A percentile compares a stretch with the other conserved stretches of the same genome.
These are phyloP conservation scores for Nycticorax nycticorax DNA, from an alignment of 2,113 vertebrate species.

Conservation along the genomic window DNA sequence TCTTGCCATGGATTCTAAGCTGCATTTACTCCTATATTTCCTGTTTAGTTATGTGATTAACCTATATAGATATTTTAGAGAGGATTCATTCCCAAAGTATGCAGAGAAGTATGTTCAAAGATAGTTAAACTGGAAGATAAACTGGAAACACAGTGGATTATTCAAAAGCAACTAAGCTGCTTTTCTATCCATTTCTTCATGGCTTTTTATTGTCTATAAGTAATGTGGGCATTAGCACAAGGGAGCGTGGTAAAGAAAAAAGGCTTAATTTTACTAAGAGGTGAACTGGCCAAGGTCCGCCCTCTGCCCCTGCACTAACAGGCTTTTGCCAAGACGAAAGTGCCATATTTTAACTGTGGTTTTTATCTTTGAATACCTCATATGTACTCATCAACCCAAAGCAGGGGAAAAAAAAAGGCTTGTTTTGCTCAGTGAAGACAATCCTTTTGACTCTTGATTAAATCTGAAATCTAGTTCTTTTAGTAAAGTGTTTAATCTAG, in stretches of 20 bases:
- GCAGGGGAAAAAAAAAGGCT: neutral
- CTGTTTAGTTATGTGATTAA: neutral
- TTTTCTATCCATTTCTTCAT: neutral
- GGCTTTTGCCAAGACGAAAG: neutral
- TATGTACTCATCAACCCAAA: neutral
- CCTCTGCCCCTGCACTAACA: neutral
- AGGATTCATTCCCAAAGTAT: neutral
- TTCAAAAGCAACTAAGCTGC: neutral
- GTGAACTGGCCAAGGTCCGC: neutral
- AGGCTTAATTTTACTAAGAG: neutral
- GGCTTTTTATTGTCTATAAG: neutral
- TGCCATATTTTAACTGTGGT: neutral
- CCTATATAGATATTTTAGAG: neutral
- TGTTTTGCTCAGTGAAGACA: neutral
- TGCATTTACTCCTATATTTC: neutral
- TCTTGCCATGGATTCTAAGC: neutral
- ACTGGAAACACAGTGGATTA: neutral
- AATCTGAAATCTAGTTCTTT: neutral
- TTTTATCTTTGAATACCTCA: neutral
- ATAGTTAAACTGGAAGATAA: neutral
- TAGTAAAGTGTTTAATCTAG: neutral
- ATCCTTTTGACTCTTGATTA: neutral
- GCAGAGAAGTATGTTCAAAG: neutral
- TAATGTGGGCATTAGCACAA: neutral
- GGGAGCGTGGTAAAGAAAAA: neutral